A percentile compares a stretch with the other conserved stretches of the same genome.
Evolutionary conservation across 2,113 vertebrate genomes (phyloP).

Genomic region (Heteronetta atricapilla): DNA sequence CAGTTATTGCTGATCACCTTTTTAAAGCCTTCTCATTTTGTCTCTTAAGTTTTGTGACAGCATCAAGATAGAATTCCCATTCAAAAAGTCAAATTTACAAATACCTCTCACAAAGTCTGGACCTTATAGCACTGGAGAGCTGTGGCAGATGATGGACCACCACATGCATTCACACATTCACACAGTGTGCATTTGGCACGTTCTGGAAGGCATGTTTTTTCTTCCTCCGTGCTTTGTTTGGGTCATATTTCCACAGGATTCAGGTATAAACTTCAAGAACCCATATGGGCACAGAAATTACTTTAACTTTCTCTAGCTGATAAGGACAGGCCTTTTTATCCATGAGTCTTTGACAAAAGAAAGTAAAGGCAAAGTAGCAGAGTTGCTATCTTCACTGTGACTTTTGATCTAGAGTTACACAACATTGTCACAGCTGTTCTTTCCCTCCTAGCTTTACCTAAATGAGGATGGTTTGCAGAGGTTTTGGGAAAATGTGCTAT

Average conservation of each 20-base stretch:
- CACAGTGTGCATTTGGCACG: neutral
- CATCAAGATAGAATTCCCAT: neutral
- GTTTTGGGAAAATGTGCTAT: neutral
- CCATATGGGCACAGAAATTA: accelerated
- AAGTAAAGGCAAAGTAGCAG: neutral
- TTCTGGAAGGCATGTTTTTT: neutral
- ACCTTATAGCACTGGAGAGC: neutral
- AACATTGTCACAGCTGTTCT: neutral
- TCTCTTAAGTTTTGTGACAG: neutral
- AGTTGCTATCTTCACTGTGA: neutral
- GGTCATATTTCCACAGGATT: neutral
- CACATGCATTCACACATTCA: neutral
- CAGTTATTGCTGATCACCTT: neutral
- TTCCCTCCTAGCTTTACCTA: neutral
- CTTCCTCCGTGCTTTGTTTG: neutral
- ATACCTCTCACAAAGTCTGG: neutral
- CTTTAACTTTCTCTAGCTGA: neutral
- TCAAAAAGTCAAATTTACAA: neutral
- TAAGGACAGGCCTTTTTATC: neutral
- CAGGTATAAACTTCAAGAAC: neutral
- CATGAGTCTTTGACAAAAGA: neutral
- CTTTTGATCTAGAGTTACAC: neutral
- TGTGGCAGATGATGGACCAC: neutral
- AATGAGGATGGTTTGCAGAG: neutral
- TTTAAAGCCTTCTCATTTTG: neutral